Evolutionary conservation across 2,113 vertebrate genomes (phyloP), one percentile per base, ranked within the genome.

Genomic region (Bombycilla garrulus): DNA sequence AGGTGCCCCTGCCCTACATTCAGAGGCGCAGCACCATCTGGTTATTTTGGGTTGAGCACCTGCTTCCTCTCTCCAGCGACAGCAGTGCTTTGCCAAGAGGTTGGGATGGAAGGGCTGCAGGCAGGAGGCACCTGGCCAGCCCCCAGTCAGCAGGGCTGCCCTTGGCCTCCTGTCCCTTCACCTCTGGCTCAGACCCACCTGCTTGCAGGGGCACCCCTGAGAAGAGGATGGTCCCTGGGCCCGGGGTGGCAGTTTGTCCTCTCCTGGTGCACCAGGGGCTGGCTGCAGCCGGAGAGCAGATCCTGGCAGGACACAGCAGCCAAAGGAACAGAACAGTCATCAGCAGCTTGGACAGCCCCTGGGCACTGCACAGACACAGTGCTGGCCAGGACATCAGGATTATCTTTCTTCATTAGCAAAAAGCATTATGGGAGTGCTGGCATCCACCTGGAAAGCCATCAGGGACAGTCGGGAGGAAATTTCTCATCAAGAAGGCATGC

Each of bases 271-370:
- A 62, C 33, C 29, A 26, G 50, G 42, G 50, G 56, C 57, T 29
- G 50, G 56, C 57, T 29, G 23, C 72, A 72, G 69, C 31, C 73
- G 74, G 65, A 25, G 58, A 21, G 5, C 70, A 35, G 42, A 38
- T 69, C 45, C 78, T 94, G 91, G 78, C 89, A 95, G 86, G 54
- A 81, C 57, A 31, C 23, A 60, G 83, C 77, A 60, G 56, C 6
- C 51, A 69, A 54, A 60, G 48, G 72, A 81, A 56, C 53, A 88
- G 90, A 89, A 86, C 44, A 87, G 61, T 23, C 65, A 61, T 2
- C 90, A 80, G 78, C 81, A 95, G 87, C 78, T 82, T 87, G 95
- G 74, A 82, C 66, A 95, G 92, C 91, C 81, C 81, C 45, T 65
- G 84, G 84, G 87, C 91, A 54, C 86, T 61, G 81, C 71, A 92